phyloP scores from a whole-genome alignment of 2,888 invertebrate genomes.

The Crossocerus cetratus region DNA sequence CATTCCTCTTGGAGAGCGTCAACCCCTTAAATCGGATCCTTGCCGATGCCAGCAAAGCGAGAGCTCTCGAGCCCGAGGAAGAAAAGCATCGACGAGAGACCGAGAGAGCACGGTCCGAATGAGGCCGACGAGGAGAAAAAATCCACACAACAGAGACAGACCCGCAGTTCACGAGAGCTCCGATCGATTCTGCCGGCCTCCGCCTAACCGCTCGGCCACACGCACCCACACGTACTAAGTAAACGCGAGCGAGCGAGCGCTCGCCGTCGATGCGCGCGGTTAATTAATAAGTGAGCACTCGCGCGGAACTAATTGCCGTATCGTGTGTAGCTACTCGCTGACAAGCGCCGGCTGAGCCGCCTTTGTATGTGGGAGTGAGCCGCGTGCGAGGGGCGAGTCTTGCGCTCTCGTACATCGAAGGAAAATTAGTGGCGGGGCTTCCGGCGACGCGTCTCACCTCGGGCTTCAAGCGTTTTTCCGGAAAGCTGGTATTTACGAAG shows the following conservation, averaged over 20 bases:
- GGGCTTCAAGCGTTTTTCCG: not conserved
- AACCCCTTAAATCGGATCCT: slow-evolving; percentile 13
- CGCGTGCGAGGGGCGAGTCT: slow-evolving; percentile 40
- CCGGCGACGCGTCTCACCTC: slow-evolving; percentile 8
- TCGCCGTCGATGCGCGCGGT: slow-evolving; percentile 18
- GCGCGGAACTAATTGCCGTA: slow-evolving; percentile 45
- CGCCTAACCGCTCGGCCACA: not conserved
- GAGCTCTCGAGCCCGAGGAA: not conserved
- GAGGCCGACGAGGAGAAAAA: too few species aligned
- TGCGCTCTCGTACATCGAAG: slow-evolving; percentile 25
- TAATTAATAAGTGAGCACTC: slow-evolving; percentile 49
- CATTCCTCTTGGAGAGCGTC: slow-evolving; percentile 5
- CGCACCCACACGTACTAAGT: not conserved
- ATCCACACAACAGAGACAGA: too few species aligned
- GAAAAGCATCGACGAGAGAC: not conserved
- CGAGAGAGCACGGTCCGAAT: not conserved
- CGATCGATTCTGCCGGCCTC: slow-evolving; percentile 37
- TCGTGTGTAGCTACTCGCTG: slow-evolving; percentile 45
- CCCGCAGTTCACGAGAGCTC: not conserved
- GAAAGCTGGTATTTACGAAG: slow-evolving; percentile 52
- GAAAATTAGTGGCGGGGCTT: slow-evolving; percentile 43
- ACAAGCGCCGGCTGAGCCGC: slow-evolving; percentile 30
- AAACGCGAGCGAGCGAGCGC: not conserved
- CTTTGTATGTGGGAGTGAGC: slow-evolving; percentile 39
- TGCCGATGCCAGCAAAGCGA: not conserved